Evolutionary conservation across 2,888 invertebrate genomes (phyloP).

Genomic region (Allacma fusca): DNA sequence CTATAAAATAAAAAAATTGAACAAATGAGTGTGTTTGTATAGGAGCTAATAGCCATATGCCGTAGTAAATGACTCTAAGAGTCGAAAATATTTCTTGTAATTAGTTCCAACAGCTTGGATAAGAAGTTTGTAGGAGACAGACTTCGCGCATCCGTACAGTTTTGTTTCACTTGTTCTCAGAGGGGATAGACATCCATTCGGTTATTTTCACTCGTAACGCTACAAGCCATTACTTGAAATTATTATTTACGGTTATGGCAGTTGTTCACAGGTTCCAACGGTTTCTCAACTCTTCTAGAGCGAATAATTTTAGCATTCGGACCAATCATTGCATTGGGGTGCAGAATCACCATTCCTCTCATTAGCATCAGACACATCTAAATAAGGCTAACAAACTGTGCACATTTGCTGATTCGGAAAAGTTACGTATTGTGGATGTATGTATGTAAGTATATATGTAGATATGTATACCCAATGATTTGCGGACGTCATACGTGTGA

Average conservation of each 20-base stretch:
- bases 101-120: slow-evolving; percentile 3
- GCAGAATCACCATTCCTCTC: not conserved
- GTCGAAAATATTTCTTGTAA: not conserved
- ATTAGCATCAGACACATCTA: not conserved
- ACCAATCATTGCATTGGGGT: slow-evolving; percentile 13
- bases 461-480: too few relatives aligned
- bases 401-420: not conserved
- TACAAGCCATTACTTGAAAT: slow-evolving; percentile 17
- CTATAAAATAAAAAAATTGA: not conserved
- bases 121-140: not conserved
- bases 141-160: not conserved
- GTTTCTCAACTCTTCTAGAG: slow-evolving; percentile 28
- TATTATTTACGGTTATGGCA: slow-evolving; percentile 4
- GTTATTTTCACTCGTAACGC: slow-evolving; percentile 7
- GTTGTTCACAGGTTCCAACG: slow-evolving; percentile 19
- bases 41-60: not conserved
- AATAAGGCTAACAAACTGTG: slow-evolving; percentile 13
- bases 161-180: not conserved
- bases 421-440: not conserved
- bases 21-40: not conserved
- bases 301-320: slow-evolving; percentile 19
- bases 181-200: not conserved
- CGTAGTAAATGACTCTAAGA: not conserved
- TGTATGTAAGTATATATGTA: not conserved
- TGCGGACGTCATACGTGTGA: too few relatives aligned